Evolutionary conservation across 2,113 vertebrate genomes (phyloP).

Genomic region (Rhineura floridana): DNA sequence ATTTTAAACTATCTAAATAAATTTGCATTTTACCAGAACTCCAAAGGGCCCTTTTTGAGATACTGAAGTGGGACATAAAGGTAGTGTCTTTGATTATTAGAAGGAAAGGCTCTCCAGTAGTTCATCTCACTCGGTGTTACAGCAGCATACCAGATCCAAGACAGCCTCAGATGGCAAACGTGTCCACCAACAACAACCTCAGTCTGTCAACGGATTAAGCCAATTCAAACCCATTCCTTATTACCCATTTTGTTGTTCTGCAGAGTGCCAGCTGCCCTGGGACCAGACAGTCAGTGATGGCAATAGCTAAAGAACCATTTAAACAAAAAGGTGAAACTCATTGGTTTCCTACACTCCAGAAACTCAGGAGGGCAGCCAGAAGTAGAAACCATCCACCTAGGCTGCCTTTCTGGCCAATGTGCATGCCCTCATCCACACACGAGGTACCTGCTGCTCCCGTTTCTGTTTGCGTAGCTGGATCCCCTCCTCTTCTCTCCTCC

Average conservation of each 20-base stretch:
- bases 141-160: background rate
- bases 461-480: conserved; percentile 98
- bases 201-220: background rate
- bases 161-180: background rate
- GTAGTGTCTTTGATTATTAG: background rate
- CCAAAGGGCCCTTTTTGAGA: background rate
- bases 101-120: background rate
- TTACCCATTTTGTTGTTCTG: background rate
- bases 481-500: conserved; percentile 94
- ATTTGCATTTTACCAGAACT: background rate
- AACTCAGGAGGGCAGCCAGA: background rate
- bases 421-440: background rate
- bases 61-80: background rate
- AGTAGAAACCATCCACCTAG: background rate
- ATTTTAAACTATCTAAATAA: background rate
- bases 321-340: background rate
- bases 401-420: background rate
- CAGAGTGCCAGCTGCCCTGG: background rate
- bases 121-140: background rate
- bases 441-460: conserved; percentile 91
- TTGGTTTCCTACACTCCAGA: background rate
- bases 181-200: background rate
- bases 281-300: background rate
- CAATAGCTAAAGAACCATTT: background rate
- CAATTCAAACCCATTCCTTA: background rate